Percentiles rank a stretch among this genome's conserved stretches.
Conservation (phyloP, 64 coral and sea anemone genomes). For the Montipora foliosa region DNA sequence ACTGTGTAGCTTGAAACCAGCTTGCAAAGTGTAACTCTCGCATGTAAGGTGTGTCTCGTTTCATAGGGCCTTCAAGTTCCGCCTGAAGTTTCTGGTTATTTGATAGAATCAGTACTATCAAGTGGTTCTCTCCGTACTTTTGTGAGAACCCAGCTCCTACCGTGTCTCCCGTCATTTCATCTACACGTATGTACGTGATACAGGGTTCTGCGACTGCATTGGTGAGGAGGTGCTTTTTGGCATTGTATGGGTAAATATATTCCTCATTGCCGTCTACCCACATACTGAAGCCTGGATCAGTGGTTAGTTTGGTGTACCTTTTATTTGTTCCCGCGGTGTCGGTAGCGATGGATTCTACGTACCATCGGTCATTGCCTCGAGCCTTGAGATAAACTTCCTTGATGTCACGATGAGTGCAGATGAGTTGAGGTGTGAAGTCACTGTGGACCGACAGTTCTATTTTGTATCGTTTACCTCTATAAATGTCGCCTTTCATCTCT, state of each 20-base stretch:
- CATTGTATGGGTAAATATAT: conserved; percentile 7
- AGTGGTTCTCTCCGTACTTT: not conserved
- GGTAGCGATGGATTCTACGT: conserved; percentile 18
- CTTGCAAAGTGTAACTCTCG: conserved; percentile 20
- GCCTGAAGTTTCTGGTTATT: not conserved
- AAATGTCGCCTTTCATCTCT: not conserved
- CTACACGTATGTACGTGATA: conserved; percentile 37
- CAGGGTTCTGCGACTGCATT: conserved; percentile 20
- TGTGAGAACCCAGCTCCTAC: not conserved
- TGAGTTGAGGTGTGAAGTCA: not conserved
- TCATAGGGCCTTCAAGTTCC: conserved; percentile 17
- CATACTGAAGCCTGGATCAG: conserved; percentile 26
- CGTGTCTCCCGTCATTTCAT: not conserved
- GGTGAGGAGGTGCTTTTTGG: conserved; percentile 17
- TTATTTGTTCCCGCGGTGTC: not conserved
- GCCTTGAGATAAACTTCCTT: not conserved
- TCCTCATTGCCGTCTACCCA: not conserved
- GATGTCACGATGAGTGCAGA: conserved; percentile 17
- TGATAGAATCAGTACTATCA: not conserved
- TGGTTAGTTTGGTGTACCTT: not conserved
- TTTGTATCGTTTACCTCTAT: not conserved
- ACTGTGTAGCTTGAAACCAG: conserved; percentile 1
- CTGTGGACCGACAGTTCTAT: not conserved
- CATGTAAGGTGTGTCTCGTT: not conserved
- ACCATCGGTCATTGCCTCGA: not conserved